These are phyloP conservation scores for Prietella phreatophila DNA, from an alignment of 2,113 vertebrate species.

Conservation along the genomic window DNA sequence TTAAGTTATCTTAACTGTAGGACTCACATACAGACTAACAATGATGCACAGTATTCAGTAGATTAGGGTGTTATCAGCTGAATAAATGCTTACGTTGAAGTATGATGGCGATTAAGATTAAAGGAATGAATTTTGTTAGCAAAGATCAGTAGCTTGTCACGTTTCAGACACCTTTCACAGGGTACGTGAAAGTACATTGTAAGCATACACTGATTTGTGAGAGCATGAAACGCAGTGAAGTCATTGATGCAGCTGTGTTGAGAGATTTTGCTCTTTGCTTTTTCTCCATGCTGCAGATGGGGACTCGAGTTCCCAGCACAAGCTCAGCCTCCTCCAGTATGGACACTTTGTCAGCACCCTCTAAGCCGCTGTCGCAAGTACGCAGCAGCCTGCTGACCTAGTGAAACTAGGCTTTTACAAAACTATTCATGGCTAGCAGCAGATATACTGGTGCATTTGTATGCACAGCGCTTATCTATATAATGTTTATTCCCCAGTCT, in stretches of 20 bases:
- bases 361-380: constrained; percentile 84
- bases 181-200: constrained; percentile 1
- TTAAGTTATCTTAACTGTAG: background rate
- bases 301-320: constrained; percentile 94
- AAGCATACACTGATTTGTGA: background rate
- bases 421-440: constrained; percentile 37
- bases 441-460: constrained; percentile 22
- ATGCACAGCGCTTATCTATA: background rate
- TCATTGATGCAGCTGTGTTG: constrained; percentile 22
- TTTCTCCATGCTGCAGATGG: constrained; percentile 97
- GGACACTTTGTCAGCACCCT: constrained; percentile 95
- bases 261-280: constrained; percentile 34
- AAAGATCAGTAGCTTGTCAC: background rate
- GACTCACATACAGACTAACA: too few relatives aligned
- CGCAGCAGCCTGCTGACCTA: constrained; percentile 58
- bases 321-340: constrained; percentile 92
- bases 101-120: background rate
- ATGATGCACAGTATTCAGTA: background rate
- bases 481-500: background rate
- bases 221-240: background rate
- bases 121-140: background rate
- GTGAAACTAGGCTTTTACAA: constrained; percentile 24
- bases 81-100: background rate
- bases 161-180: background rate
- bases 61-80: background rate